Evolutionary conservation across 2,888 invertebrate species (phyloP).

Genomic region (Galeruca laticollis): DNA sequence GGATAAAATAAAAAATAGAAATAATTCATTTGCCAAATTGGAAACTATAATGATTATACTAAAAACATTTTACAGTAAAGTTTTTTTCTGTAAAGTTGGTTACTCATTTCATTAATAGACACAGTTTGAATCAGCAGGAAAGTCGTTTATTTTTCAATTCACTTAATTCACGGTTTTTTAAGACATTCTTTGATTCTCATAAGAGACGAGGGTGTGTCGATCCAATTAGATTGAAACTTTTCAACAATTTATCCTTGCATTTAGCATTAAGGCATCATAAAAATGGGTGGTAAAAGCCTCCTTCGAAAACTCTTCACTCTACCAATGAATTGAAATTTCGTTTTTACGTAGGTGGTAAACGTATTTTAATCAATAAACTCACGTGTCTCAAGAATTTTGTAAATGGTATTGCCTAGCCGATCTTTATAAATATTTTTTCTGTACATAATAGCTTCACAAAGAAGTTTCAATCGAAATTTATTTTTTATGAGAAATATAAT

Average conservation of each 20-base stretch:
- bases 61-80: no score
- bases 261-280: constrained; percentile 1
- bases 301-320: background rate
- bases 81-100: background rate
- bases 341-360: no score
- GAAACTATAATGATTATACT: no score
- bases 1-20: no score
- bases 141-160: background rate
- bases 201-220: constrained; percentile 8
- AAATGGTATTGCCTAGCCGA: background rate
- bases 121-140: background rate
- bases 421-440: background rate
- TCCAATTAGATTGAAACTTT: constrained; percentile 11
- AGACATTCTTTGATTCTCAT: constrained; percentile 5
- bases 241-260: background rate
- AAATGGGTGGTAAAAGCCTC: background rate
- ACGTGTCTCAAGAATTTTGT: background rate
- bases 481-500: no score
- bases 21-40: no score
- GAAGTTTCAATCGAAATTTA: no score
- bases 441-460: no score
- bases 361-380: background rate
- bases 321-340: background rate
- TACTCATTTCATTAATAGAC: background rate
- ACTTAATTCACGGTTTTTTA: background rate